Base-by-base conservation (phyloP, 2,113 vertebrate genomes). In the Drymodes brunneopygia region DNA sequence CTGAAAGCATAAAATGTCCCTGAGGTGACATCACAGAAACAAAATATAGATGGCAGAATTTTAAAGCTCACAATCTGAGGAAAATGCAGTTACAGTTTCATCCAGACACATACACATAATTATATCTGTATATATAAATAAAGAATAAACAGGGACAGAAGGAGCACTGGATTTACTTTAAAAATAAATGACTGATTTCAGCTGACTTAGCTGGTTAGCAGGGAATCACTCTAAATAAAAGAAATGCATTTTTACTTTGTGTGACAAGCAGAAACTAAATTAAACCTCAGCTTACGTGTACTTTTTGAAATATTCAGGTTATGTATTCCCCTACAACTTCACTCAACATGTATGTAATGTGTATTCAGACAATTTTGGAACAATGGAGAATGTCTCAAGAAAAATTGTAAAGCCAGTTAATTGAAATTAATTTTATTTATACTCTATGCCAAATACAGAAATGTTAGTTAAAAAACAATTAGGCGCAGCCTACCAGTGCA, bases 1-100 rank as follows among this genome's bases (percentile, higher is more conserved):
- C 58, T 80, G 69, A 94, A 97, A 96, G 29, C 53, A 81, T 84
- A 91, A 96, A 94, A 94, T 70, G 45, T 91, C 82, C 90, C 73
- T 83, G 65, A 94, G 86, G 79, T 94, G 58, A 90, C 88, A 95
- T 92, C 78, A 94, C 35, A 54, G 33, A 91, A 92, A 35, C 73
- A 86, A 97, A 97, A 88, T 72, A 87, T 50, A 89, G 89, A 94
- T 81, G 71, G 70, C 54, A 96, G 81, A 81, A 91, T 84, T 57
- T 77, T 93, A 91, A 89, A 96, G 24, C 44, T 88, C 88, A 77
- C 29, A 91, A 56, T 81, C 61, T 60, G 10, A 92, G 56, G 25
- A 95, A 89, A 96, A 94, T 54, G 19, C 16, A 48, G 50, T 21
- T 70, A 64, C 20, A 31, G 33, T 56, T 96, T 95, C 65, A 86